These are phyloP conservation scores for Takifugu ocellatus DNA, from an alignment of 2,797 vertebrate genomes.

Conservation along the genomic window DNA sequence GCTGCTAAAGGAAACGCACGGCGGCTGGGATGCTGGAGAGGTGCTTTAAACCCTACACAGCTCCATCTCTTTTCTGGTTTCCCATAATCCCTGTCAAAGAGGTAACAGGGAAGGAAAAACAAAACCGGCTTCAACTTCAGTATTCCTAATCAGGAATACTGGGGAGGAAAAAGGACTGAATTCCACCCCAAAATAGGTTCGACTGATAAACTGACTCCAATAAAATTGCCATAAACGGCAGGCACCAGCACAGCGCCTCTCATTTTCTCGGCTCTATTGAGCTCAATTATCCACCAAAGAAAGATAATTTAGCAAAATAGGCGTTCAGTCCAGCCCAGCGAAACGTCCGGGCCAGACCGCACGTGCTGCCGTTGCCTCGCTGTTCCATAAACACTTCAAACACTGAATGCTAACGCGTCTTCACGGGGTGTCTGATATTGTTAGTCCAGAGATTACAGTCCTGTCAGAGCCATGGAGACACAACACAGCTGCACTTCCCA, in stretches of 20 bases:
- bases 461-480: slow-evolving; percentile 65
- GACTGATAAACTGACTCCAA: no score
- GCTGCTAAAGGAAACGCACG: slow-evolving; percentile 53
- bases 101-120: slow-evolving; percentile 29
- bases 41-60: slow-evolving; percentile 57
- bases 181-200: slow-evolving; percentile 12
- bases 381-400: slow-evolving; percentile 62
- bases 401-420: slow-evolving; percentile 64
- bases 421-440: slow-evolving; percentile 70
- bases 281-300: slow-evolving; percentile 8
- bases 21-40: slow-evolving; percentile 56
- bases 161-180: slow-evolving; percentile 11
- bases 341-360: slow-evolving; percentile 42
- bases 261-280: slow-evolving; percentile 23
- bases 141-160: slow-evolving; percentile 31
- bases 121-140: slow-evolving; percentile 37
- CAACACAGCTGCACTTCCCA: slow-evolving; percentile 68
- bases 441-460: slow-evolving; percentile 72
- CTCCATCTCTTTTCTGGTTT: slow-evolving; percentile 30
- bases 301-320: slow-evolving; percentile 33
- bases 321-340: slow-evolving; percentile 18
- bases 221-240: no score
- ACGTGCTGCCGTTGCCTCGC: slow-evolving; percentile 37
- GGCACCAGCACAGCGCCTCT: no score
- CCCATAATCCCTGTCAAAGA: slow-evolving; percentile 35